Conservation (phyloP, 2,797 vertebrate species). For the Benthosema pterotum region DNA sequence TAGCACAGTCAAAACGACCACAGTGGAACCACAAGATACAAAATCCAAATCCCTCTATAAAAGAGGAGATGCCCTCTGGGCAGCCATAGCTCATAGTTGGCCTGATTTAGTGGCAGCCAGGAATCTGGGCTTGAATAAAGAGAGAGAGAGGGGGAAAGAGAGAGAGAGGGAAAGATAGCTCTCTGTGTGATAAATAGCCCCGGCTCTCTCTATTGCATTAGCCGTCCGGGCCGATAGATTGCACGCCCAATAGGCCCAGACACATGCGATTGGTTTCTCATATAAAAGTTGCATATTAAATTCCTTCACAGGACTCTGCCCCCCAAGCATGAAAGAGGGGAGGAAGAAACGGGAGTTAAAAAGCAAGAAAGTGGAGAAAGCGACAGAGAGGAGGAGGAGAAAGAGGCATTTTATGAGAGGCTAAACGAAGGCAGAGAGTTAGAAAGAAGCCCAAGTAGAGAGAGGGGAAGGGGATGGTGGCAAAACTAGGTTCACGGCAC, state of each 20-base stretch:
- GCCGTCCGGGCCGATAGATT: conserved; percentile 85
- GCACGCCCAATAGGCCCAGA: conserved; percentile 84
- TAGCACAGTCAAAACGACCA: conserved; percentile 74
- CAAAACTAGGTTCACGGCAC: conserved; percentile 65
- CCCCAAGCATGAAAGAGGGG: conserved; percentile 75
- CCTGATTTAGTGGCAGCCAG: conserved; percentile 83
- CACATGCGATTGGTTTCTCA: conserved; percentile 86
- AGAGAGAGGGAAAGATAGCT: conserved; percentile 75
- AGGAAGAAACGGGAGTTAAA: conserved; percentile 69
- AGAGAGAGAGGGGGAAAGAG: conserved; percentile 72
- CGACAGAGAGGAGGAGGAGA: conserved; percentile 63
- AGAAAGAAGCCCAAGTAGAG: conserved; percentile 48
- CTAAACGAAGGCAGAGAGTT: conserved; percentile 57
- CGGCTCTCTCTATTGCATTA: conserved; percentile 83
- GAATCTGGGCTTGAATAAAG: conserved; percentile 81
- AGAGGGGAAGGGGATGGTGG: conserved; percentile 59
- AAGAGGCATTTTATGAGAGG: conserved; percentile 76
- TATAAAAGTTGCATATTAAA: conserved; percentile 89
- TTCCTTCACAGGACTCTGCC: conserved; percentile 84
- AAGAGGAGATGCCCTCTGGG: conserved; percentile 79
- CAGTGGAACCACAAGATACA: conserved; percentile 78
- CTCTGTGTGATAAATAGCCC: conserved; percentile 85
- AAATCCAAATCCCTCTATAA: conserved; percentile 80
- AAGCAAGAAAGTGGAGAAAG: conserved; percentile 64
- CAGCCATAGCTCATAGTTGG: conserved; percentile 81